Base-by-base conservation (phyloP, 2,113 vertebrate genomes). In the Acrocephalus kingi region DNA sequence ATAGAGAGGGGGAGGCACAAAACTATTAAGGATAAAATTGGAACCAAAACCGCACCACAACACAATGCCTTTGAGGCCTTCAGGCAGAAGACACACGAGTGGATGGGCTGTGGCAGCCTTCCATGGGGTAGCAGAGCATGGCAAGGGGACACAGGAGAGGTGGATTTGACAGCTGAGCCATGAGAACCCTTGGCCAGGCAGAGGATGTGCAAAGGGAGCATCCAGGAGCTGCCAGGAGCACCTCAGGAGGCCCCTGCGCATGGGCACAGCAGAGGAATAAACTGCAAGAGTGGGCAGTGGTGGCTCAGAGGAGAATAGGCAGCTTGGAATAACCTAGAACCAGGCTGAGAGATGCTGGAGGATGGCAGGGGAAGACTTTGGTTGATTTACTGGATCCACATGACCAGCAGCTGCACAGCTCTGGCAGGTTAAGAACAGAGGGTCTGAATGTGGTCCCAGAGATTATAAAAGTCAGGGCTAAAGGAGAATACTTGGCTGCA, bases 191-290 rank as follows among this genome's bases (percentile, higher is more conserved):
- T 66, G 54, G 16, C 10, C 24, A 39, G 49, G 25, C 13, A 66
- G 46, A 18, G 19, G 12, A 18, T 0, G 1, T 13, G 11, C 20
- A 49, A 37, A 10, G 43, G 31, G 24, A 86, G 19, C 30, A 35
- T 30, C 30, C 67, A 45, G 43, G 43, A 43, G 21, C 89, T 3
- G 2, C 16, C 23, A 27, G 37, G 49, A 49, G 20, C 15, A 28
- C 15, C 37, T 79, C 45, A 31, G 21, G 27, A 31, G 25, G 20
- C 3, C 10, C 6, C 28, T 1, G 5, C 7, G 27, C 0, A 0
- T 23, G 3, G 5, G 8, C 7, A 17, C 15, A 78, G 24, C 21
- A 45, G 39, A 61, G 62, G 13, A 39, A 16, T n/a, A 10, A 58
- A 59, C 7, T 13, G 39, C 5, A 10, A 30, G n/a, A 45, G 13